Base-by-base conservation (phyloP, 1,140 invertebrate genomes). In the Lepidurus packardi region DNA sequence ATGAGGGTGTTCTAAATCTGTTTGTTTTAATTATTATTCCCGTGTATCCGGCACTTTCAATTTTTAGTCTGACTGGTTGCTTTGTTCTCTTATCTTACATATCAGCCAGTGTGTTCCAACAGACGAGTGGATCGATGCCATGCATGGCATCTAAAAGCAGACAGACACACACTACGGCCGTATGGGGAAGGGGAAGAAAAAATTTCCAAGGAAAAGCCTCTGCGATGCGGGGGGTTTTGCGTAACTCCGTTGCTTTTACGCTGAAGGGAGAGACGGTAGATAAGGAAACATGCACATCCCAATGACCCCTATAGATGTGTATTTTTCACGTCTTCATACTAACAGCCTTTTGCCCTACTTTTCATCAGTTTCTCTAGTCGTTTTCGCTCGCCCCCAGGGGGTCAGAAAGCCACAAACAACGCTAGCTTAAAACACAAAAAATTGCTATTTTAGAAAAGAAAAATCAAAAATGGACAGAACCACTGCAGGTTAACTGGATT, bases 301-400 rank as follows among this genome's bases (percentile, higher is more conserved):
- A 13, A 16, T 21, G 53, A 65, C 53, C 53, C 53, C 21, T 9
- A 21, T 65, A 21, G 16, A 21, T 21, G 53, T 65, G 53, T 21
- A 65, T 21, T 4, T 65, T 65, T 53, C 45, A 77, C 76, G 76
- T 77, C 53, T 44, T 24, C 34, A n/a, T 16, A 16, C 24, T 10
- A 77, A 24, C 21, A 65, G 25, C 44, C 53, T 65, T 53, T 53
- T 45, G 76, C 25, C 76, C 76, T 24, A 34, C n/a, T 77, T 76
- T 77, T 76, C 24, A 44, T 74, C 73, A 43, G 16, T 43, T 16
- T 47, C 11, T 76, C 44, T 65, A 34, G 45, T 53, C 65, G 43
- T 47, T 34, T 77, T 65, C 65, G 44, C 11, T 25, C 41, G 41
- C 44, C 53, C 53, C 53, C 16, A 21, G 53, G 53, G 10, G 13